Evolutionary conservation across 1,140 invertebrate species (phyloP).

Genomic region (Lepidotrigona ventralis): DNA sequence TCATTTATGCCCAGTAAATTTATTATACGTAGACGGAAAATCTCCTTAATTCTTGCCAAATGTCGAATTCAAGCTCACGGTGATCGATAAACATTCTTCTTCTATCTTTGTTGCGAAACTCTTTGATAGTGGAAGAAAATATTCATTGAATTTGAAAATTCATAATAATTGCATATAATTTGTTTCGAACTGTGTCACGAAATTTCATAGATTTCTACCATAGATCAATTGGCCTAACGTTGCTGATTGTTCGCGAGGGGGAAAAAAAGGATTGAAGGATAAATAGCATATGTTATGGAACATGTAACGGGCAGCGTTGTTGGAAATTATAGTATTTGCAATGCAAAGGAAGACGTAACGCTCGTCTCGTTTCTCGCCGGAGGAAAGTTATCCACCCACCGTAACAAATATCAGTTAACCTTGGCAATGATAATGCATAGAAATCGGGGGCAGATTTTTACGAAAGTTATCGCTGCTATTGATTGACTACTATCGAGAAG

Average conservation of each 20-base stretch:
- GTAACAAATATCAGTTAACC: constrained; percentile 39
- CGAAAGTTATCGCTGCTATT: constrained; percentile 9
- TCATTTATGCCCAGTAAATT: background rate
- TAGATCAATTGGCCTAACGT: background rate
- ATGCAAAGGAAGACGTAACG: constrained; percentile 12
- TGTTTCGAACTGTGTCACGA: too few relatives aligned
- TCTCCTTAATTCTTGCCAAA: too few relatives aligned
- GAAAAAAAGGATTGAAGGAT: background rate
- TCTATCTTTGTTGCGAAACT: too few relatives aligned
- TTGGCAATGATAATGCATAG: constrained; percentile 40
- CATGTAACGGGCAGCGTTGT: background rate
- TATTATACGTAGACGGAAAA: too few relatives aligned
- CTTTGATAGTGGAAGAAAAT: too few relatives aligned
- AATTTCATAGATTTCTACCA: too few relatives aligned
- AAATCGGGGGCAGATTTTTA: constrained; percentile 29
- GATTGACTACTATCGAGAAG: background rate
- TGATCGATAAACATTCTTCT: too few relatives aligned
- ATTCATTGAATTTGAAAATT: too few relatives aligned
- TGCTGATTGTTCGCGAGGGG: background rate
- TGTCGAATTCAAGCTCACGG: too few relatives aligned
- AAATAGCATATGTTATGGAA: background rate
- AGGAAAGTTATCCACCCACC: constrained; percentile 41
- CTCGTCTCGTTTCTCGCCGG: background rate
- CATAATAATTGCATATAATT: too few relatives aligned
- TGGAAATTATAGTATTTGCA: background rate